A percentile compares a stretch with the other conserved stretches of the same genome.
Evolutionary conservation across 2,888 invertebrate species (phyloP).

Genomic region (Leptinotarsa peninsularis): DNA sequence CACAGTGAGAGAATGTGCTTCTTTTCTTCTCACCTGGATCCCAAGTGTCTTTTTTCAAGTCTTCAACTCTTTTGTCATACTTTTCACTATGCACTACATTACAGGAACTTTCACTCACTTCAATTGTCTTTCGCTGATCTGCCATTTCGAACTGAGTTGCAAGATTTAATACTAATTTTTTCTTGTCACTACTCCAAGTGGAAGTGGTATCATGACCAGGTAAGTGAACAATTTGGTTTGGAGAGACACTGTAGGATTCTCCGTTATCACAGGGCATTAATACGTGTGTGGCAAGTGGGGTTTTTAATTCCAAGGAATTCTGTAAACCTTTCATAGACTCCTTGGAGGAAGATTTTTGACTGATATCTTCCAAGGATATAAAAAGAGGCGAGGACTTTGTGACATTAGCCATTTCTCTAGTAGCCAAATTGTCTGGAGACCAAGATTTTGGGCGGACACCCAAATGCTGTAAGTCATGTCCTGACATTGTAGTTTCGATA

Average conservation of each 20-base stretch:
- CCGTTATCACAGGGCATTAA: slow-evolving; percentile 89
- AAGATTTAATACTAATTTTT: slow-evolving; percentile 69
- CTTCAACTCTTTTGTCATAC: slow-evolving; percentile 39
- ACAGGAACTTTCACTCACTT: slow-evolving; percentile 46
- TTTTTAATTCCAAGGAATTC: slow-evolving; percentile 50
- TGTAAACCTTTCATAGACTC: slow-evolving; percentile 53
- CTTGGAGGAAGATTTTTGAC: slow-evolving; percentile 55
- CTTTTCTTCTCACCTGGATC: slow-evolving; percentile 72
- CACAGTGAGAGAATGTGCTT: slow-evolving; percentile 44
- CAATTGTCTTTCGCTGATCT: slow-evolving; percentile 32
- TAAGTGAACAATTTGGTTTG: slow-evolving; percentile 88
- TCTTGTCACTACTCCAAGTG: slow-evolving; percentile 45
- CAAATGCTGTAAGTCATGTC: slow-evolving; percentile 58
- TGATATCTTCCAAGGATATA: slow-evolving; percentile 77
- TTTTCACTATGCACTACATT: slow-evolving; percentile 37
- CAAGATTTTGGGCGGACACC: slow-evolving; percentile 71
- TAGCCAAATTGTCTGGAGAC: slow-evolving; percentile 77
- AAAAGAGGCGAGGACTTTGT: slow-evolving; percentile 70
- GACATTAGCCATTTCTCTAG: slow-evolving; percentile 70
- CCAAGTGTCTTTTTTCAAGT: slow-evolving; percentile 75
- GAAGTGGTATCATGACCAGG: slow-evolving; percentile 64
- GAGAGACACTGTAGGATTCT: slow-evolving; percentile 88
- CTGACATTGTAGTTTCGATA: slow-evolving; percentile 55
- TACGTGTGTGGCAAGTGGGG: slow-evolving; percentile 74
- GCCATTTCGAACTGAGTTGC: slow-evolving; percentile 69